Base-by-base conservation (phyloP, 2,797 vertebrate genomes). In the Petrocephalus sullivani region DNA sequence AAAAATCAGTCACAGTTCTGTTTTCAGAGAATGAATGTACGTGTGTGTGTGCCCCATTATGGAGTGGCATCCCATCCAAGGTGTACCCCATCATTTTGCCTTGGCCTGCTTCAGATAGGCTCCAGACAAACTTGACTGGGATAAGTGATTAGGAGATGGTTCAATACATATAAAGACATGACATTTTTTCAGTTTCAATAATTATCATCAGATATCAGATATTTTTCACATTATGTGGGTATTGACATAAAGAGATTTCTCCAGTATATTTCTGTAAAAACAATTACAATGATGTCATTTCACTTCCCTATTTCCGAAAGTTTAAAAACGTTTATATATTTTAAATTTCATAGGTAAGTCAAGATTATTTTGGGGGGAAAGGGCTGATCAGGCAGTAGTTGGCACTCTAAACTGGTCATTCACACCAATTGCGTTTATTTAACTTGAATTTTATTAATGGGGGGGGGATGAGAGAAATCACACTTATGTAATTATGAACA, bases 1-100 rank as follows among this genome's bases (percentile, higher is more conserved):
- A 94, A 81, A 49, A 81, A 64, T 46, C 37, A n/a, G 75, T 81
- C 41, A 81, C 7, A 49, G 33, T 81, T 81, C 75, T 81, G 19
- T 81, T 46, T 81, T 49, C 75, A 81, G 5, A 78, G 41, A 78
- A 49, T 78, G 4, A 78, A 37, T 37, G 71, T 64, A 23, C 14
- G 14, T 8, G 51, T 14, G 61, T 33, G 10, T 67, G 61, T 67
- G 61, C 9, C 23, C 61, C 28, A 9, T 1, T 9, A 33, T 67
- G 51, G 51, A 8, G 51, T 53, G 61, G 23, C 21, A 10, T 10
- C 9, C 8, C 21, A 28, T 21, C 12, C 64, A 33, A 67, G 64
- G 61, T 67, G 61, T 28, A 12, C 28, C 12, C 64, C 33, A 16
- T 71, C 12, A 28, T 71, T 16, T 12, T 71, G 64, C 21, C 61